Base-by-base conservation (phyloP, 2,888 invertebrate species). In the Empis stercorea region DNA sequence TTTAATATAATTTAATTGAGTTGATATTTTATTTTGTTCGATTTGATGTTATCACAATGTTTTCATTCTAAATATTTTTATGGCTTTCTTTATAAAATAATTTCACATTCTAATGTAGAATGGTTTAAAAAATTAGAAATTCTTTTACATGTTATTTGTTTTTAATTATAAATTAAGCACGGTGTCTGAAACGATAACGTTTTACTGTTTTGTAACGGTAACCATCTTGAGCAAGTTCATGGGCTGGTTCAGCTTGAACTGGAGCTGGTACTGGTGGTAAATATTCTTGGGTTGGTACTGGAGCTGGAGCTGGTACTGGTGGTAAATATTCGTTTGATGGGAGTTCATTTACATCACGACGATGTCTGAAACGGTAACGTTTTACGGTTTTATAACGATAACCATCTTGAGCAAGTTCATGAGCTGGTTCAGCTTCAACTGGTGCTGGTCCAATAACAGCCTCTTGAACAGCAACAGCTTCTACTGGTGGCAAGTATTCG, bases 331-430 rank as follows among this genome's bases (percentile, higher is more conserved):
- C 46, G 15, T 32, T 27, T 16, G 42, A 30, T 4, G 40, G 32
- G 6, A 60, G 45, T 48, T 61, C 59, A 0, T 58, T 55, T 0
- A 62, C 61, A 53, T 62, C 61, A 34, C 62, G 59, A 43, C 62
- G 62, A 49, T 56, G 52, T 43, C 42, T 60, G 48, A 51, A 50
- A 46, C 60, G 54, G 43, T 57, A 55, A 44, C 61, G 59, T 50
- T 60, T 60, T 16, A 60, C 52, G 38, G 57, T 50, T 15, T 52
- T 55, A 55, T 61, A 61, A 41, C 55, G 57, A 46, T 61, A 62
- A 15, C 62, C 62, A 55, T 61, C 57, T 10, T 54, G 51, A 13
- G 57, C 55, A 15, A 61, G 49, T 9, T 52, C 48, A 15, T 56
- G 50, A 9, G 47, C 36, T 14, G 50, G 50, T n/a, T 51, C 39